A percentile compares a stretch with the other conserved stretches of the same genome.
phyloP scores from a whole-genome alignment of 2,888 invertebrate species.

The Anthophora plumipes region DNA sequence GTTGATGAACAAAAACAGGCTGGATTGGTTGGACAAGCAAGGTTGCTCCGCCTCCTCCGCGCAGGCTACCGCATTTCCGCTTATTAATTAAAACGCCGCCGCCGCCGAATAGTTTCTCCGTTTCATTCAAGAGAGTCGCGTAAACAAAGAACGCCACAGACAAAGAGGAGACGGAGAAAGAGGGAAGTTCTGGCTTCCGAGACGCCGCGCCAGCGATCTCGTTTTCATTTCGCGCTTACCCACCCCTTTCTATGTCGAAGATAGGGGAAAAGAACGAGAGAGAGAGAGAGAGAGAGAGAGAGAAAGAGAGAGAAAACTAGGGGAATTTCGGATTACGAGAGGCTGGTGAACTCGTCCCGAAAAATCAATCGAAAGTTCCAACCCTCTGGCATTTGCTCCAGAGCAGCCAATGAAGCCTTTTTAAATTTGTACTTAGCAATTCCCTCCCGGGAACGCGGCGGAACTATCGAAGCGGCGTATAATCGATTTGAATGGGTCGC shows the following conservation, averaged over 20 bases:
- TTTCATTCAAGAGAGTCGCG: conserved; percentile 50
- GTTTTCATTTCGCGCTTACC: conserved; percentile 60
- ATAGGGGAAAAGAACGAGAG: background rate
- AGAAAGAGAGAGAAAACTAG: background rate
- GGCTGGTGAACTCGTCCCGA: conserved; percentile 51
- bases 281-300: background rate
- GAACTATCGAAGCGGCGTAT: conserved; percentile 38
- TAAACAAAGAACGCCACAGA: conserved; percentile 32
- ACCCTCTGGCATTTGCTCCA: background rate
- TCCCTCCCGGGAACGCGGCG: conserved; percentile 36
- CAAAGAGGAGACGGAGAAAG: conserved; percentile 4
- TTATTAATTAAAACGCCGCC: conserved; percentile 64
- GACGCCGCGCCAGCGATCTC: conserved; percentile 47
- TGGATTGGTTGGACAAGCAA: background rate
- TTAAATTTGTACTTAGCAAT: conserved; percentile 62
- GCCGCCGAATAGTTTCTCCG: conserved; percentile 27
- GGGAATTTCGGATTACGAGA: conserved; percentile 55
- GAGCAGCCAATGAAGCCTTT: conserved; percentile 13
- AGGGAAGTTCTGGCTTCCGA: conserved; percentile 45
- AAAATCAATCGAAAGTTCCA: conserved; percentile 63
- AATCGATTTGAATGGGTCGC: conserved; percentile 44
- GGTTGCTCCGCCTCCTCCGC: background rate
- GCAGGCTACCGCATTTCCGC: conserved; percentile 47
- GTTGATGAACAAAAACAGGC: conserved; percentile 2
- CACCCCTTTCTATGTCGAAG: background rate